phyloP scores from a whole-genome alignment of 1,140 invertebrate species.

The Batillaria attramentaria region DNA sequence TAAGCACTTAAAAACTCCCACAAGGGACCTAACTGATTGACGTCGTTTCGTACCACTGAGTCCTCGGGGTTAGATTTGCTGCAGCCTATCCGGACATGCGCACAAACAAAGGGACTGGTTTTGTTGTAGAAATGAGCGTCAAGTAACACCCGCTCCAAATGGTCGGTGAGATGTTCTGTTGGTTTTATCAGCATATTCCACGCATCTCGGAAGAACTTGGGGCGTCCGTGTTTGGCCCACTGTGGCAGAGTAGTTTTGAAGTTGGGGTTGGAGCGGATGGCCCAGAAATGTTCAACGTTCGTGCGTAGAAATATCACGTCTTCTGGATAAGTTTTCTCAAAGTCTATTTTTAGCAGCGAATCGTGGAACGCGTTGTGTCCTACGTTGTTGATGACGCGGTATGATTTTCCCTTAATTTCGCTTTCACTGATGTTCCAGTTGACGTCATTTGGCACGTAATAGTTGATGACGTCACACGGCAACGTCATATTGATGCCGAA shows the following conservation, averaged over 20 bases:
- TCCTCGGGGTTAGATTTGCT: constrained; percentile 31
- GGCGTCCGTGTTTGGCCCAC: background rate
- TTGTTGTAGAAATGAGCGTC: background rate
- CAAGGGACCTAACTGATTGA: background rate
- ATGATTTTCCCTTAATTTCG: constrained; percentile 11
- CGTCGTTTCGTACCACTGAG: background rate
- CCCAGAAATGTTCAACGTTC: constrained; percentile 31
- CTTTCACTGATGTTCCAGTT: constrained; percentile 34
- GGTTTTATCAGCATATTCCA: constrained; percentile 21
- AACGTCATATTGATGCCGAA: constrained; percentile 46
- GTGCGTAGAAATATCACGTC: constrained; percentile 42
- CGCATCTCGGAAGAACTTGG: background rate
- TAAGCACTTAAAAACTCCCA: constrained; percentile 13
- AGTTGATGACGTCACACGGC: constrained; percentile 45
- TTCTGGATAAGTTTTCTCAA: constrained; percentile 28
- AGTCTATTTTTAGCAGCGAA: constrained; percentile 19
- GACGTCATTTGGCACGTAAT: constrained; percentile 40
- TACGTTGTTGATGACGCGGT: constrained; percentile 10
- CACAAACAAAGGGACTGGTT: constrained; percentile 39
- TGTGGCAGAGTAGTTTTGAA: constrained; percentile 6
- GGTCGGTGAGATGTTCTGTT: background rate
- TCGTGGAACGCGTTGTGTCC: background rate
- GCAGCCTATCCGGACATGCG: constrained; percentile 48
- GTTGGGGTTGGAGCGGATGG: constrained; percentile 16
- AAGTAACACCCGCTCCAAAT: constrained; percentile 8